A percentile compares a stretch with the other conserved stretches of the same genome.
Conservation (phyloP, 1,140 invertebrate species). For the Stegodyphus dumicola region DNA sequence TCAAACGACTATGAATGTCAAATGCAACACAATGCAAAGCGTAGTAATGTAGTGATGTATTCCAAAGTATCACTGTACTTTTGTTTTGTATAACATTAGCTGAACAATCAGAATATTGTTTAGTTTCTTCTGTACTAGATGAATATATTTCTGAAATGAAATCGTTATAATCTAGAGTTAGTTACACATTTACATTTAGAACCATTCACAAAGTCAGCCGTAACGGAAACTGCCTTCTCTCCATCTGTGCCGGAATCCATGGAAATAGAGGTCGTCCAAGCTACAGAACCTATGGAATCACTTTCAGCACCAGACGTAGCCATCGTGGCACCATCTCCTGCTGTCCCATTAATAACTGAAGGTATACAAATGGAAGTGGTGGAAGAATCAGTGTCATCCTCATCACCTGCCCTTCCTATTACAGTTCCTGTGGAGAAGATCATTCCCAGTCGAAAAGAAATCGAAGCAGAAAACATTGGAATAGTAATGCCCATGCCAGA, state of each 20-base stretch:
- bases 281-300: conserved; percentile 13
- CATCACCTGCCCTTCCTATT: neutral
- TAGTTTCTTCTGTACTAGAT: too few relatives aligned
- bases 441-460: conserved; percentile 33
- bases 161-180: neutral
- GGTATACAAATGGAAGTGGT: conserved; percentile 20
- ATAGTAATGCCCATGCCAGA: conserved; percentile 46
- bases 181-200: conserved; percentile 3
- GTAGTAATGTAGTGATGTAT: too few relatives aligned
- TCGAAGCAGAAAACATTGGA: conserved; percentile 38
- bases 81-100: too few relatives aligned
- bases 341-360: conserved; percentile 24
- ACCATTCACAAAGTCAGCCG: conserved; percentile 34
- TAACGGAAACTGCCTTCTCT: conserved; percentile 46
- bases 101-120: too few relatives aligned
- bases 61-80: too few relatives aligned
- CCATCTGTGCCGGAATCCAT: conserved; percentile 11
- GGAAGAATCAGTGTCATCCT: neutral
- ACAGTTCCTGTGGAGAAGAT: conserved; percentile 39
- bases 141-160: too few relatives aligned
- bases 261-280: conserved; percentile 11
- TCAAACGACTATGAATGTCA: too few relatives aligned
- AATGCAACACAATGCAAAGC: too few relatives aligned
- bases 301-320: conserved; percentile 35
- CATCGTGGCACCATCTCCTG: conserved; percentile 43